phyloP scores from a whole-genome alignment of 2,888 invertebrate genomes.

The Lithophane leautieri region DNA sequence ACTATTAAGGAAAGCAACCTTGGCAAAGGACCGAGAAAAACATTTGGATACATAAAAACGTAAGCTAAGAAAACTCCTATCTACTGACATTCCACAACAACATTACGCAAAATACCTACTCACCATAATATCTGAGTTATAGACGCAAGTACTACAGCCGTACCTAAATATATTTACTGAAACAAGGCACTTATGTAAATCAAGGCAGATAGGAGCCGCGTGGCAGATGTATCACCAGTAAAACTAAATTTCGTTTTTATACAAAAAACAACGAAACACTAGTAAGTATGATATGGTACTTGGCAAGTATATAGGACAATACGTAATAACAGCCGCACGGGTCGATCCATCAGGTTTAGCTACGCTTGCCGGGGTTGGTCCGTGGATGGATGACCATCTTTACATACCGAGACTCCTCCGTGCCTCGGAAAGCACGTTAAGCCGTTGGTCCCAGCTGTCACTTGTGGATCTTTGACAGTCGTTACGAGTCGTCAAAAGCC shows the following conservation, averaged over 20 bases:
- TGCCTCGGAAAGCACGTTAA: no score
- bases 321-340: no score
- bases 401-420: no score
- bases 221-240: conserved; percentile 25
- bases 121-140: conserved; percentile 30
- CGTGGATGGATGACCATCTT: no score
- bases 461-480: no score
- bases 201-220: conserved; percentile 26
- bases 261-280: neutral
- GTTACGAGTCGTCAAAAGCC: no score
- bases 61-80: conserved; percentile 17
- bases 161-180: conserved; percentile 39
- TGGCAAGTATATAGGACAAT: no score
- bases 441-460: no score
- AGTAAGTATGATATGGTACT: no score
- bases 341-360: no score
- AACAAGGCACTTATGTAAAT: conserved; percentile 56
- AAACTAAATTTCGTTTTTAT: conserved; percentile 20
- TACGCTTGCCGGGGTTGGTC: no score
- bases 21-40: neutral
- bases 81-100: conserved; percentile 4
- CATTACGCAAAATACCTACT: conserved; percentile 22
- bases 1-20: neutral
- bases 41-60: conserved; percentile 15
- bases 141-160: conserved; percentile 7